These are phyloP conservation scores for Orthonevra nobilis DNA, from an alignment of 2,888 invertebrate species.

Conservation along the genomic window DNA sequence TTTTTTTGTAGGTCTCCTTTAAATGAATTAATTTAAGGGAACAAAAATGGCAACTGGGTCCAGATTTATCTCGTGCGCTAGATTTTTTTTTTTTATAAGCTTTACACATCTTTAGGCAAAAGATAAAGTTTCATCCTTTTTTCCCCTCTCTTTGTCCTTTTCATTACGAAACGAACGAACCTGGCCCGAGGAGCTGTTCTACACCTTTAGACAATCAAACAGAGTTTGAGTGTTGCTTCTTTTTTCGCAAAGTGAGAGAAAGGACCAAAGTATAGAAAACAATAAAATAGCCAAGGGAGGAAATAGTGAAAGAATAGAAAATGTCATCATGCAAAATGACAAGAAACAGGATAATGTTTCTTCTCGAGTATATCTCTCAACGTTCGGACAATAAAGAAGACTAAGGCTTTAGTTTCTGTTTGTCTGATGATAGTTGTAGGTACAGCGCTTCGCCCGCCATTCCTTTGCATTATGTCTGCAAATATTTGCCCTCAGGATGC, in stretches of 20 bases:
- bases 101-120: slow-evolving; percentile 7
- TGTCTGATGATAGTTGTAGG: no score
- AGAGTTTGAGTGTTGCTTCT: slow-evolving; percentile 9
- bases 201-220: slow-evolving; percentile 30
- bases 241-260: neutral
- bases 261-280: slow-evolving; percentile 2
- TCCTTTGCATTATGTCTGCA: slow-evolving; percentile 61
- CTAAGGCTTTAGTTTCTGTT: slow-evolving; percentile 13
- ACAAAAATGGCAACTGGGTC: no score
- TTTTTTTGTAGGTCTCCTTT: neutral
- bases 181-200: slow-evolving; percentile 21
- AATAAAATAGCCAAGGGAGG: no score
- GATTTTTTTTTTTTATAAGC: no score
- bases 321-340: neutral
- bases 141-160: slow-evolving; percentile 4
- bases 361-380: slow-evolving; percentile 28
- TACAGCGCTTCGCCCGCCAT: no score
- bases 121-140: no score
- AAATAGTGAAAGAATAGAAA: no score
- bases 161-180: slow-evolving; percentile 39
- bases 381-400: slow-evolving; percentile 49
- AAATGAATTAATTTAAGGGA: slow-evolving; percentile 16
- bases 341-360: slow-evolving; percentile 53
- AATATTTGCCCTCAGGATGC: slow-evolving; percentile 49
- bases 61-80: no score